Evolutionary conservation across 1,140 invertebrate species (phyloP), one percentile per base, ranked within the genome.

Genomic region (Drosophila ercepeae): DNA sequence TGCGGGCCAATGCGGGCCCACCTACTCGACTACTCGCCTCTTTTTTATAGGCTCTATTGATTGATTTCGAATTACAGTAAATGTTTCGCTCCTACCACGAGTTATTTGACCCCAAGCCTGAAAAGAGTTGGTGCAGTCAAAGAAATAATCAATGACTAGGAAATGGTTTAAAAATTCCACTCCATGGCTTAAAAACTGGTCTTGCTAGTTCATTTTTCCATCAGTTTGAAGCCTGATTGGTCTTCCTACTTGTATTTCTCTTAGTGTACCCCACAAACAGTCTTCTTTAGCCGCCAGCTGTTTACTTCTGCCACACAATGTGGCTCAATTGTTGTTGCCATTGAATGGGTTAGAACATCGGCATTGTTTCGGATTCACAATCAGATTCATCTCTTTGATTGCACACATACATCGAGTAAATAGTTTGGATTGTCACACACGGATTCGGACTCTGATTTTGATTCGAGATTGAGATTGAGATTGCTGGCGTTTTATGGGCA

Each of bases 41-140:
- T 44, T 65, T 63, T 65, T 45, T 75, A 75, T 78, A 49, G 61
- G 42, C 61, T 71, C 67, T 82, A 88, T 88, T 88, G 82, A 88
- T 88, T 88, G 82, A 88, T 82, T 89, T 70, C 68, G 63, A 69
- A 86, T 73, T 76, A 79, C 71, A 79, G 73, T 84, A 76, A 86
- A 86, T 79, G 81, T 27, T 67, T 52, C 23, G 16, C 34, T 41
- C 9, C 21, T 53, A 36, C 63, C 44, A 67, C 63, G 59, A 67
- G 61, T 65, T 65, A 27, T 65, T 52, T n/a, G 0, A 18, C 46
- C 34, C 36, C 3, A 1, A 19, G 29, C 13, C 11, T 7, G 16
- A 44, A 67, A 45, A 36, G 3, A n/a, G 0, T 2, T 21, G 11
- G 5, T 34, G 51, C 29, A 32, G 9, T 19, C 21, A 23, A 16